phyloP scores from a whole-genome alignment of 1,140 invertebrate species.

The Megalopta genalis region DNA sequence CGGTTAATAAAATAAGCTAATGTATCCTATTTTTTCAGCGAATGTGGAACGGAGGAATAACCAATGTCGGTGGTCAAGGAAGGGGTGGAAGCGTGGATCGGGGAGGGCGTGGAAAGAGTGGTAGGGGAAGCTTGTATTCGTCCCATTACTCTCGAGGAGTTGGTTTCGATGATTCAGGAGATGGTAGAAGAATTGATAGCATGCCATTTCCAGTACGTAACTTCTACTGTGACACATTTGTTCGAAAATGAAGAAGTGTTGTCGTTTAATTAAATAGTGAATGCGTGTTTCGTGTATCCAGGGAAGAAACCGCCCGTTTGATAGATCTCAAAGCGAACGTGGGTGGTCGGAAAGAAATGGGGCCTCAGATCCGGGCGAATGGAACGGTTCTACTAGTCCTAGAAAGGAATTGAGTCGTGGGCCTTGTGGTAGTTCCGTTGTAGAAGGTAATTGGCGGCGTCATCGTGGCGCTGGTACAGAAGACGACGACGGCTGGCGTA shows the following conservation, averaged over 20 bases:
- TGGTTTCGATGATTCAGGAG: conserved; percentile 81
- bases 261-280: background rate
- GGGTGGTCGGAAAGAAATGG: conserved; percentile 85
- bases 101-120: conserved; percentile 79
- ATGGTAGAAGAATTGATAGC: conserved; percentile 73
- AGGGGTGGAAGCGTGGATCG: conserved; percentile 83
- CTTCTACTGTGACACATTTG: background rate
- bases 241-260: background rate
- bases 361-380: conserved; percentile 81
- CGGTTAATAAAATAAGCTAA: background rate
- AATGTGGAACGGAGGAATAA: conserved; percentile 76
- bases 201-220: conserved; percentile 73
- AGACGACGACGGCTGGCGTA: conserved; percentile 85
- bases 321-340: conserved; percentile 78
- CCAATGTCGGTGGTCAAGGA: conserved; percentile 74
- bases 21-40: conserved; percentile 65
- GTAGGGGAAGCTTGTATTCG: conserved; percentile 80
- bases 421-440: conserved; percentile 78
- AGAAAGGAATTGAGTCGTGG: conserved; percentile 82
- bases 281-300: conserved; percentile 52
- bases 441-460: conserved; percentile 84
- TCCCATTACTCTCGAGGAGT: conserved; percentile 82
- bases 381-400: conserved; percentile 83
- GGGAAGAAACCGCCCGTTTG: conserved; percentile 74
- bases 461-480: conserved; percentile 80